phyloP scores from a whole-genome alignment of 2,113 vertebrate genomes.

The Rhinolophus ferrumequinum region DNA sequence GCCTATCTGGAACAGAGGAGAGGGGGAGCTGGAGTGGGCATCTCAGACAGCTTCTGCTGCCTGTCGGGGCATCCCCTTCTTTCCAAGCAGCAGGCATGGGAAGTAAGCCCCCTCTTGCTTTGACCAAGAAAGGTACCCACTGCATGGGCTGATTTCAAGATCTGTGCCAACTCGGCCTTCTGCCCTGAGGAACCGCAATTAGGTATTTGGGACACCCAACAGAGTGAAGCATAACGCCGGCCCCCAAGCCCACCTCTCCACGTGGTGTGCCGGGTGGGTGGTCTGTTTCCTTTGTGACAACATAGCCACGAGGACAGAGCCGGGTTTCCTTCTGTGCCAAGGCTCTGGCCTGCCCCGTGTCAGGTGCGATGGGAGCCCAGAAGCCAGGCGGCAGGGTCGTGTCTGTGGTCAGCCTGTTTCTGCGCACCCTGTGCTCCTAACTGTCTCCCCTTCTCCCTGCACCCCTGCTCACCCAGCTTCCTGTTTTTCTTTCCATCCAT shows the following conservation, averaged over 20 bases:
- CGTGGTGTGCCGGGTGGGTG: rapidly evolving
- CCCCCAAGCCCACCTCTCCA: not conserved
- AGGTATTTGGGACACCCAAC: not conserved
- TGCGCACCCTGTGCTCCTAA: not conserved
- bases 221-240: rapidly evolving
- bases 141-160: rapidly evolving
- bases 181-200: not conserved
- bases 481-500: constrained; percentile 74
- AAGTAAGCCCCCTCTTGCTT: no score
- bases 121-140: not conserved
- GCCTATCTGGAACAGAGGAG: rapidly evolving
- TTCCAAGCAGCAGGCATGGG: not conserved
- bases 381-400: rapidly evolving
- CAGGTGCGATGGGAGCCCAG: not conserved
- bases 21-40: no score
- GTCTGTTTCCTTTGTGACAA: not conserved
- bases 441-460: rapidly evolving
- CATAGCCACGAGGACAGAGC: rapidly evolving
- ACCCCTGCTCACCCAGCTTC: not conserved
- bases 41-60: not conserved
- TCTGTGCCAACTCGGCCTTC: not conserved
- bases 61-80: not conserved
- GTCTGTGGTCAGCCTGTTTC: not conserved
- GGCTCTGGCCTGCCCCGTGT: rapidly evolving
- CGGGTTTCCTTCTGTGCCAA: not conserved